Evolutionary conservation across 2,888 invertebrate species (phyloP), one percentile per base, ranked within the genome.

Genomic region (Rhingia campestris): DNA sequence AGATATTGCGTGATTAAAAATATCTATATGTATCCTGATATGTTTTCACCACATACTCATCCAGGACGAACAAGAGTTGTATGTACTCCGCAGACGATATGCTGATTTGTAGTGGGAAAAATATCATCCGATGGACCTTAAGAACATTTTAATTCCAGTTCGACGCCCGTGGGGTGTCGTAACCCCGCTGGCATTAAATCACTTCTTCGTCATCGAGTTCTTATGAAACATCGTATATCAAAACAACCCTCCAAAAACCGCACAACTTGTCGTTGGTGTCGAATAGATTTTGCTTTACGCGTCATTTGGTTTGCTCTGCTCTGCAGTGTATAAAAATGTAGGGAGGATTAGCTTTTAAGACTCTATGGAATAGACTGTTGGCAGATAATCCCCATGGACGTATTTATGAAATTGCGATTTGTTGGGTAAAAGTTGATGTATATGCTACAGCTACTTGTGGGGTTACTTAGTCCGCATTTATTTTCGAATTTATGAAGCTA

Each of bases 91-190:
- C 59, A 33, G 45, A 61, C 61, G 35, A 61, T 7, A 22, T 22
- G 22, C 22, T 22, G 32, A 14, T 45, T 33, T 54, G 53, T n/a
- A 12, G 12, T 7, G 45, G 32, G 47, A 4, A 14, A 59, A 47
- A 30, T 32, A 33, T 51, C 41, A 51, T 61, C 22, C 33, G 10
- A 22, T 43, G 56, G 39, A 12, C 35, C 35, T 12, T 35, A 37
- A 32, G 37, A 61, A 35, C 63, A 63, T 54, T 63, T 72, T 54
- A 37, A 54, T 63, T 72, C 72, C 61, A 54, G 43, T 72, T 72
- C 61, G 32, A 54, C 53, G 61, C 61, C 45, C 54, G 35, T n/a
- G 10, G 14, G 10, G 9, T 32, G 43, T 63, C 37, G 53, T 30
- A 53, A 30, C 41, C 30, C 53, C 61, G 30, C 39, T 61, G 43